Evolutionary conservation across 2,113 vertebrate species (phyloP).

Genomic region (Sturnus vulgaris): DNA sequence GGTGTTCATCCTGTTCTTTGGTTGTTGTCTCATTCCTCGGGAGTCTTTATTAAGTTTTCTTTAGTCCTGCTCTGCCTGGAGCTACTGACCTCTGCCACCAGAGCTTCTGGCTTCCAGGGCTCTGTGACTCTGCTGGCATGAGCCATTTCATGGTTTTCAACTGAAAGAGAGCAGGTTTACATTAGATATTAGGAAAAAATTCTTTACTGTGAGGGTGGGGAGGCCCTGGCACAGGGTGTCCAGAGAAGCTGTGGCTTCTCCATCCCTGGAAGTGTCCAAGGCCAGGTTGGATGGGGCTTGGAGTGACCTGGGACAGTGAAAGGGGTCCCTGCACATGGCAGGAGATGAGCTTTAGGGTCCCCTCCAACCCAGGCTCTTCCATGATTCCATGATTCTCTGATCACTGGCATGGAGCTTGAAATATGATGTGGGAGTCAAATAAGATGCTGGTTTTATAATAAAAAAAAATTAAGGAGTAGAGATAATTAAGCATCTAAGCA

Average conservation of each 20-base stretch:
- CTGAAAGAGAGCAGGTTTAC: not conserved
- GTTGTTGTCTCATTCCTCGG: not conserved
- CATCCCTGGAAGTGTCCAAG: not conserved
- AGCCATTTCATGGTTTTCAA: not conserved
- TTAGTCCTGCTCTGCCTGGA: not conserved
- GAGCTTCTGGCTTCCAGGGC: not conserved
- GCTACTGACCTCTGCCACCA: not conserved
- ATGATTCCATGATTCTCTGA: not conserved
- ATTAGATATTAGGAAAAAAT: not conserved
- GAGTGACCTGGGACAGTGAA: not conserved
- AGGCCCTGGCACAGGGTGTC: not conserved
- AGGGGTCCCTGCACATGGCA: not conserved
- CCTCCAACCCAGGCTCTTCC: not conserved
- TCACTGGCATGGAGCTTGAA: not conserved
- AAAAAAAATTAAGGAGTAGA: not conserved
- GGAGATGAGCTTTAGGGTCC: not conserved
- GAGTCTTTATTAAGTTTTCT: not conserved
- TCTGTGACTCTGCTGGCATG: not conserved
- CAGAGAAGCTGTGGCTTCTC: not conserved
- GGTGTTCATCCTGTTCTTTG: not conserved
- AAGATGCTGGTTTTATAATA: not conserved
- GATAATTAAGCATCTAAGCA: not conserved
- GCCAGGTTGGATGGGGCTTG: not conserved
- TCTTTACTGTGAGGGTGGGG: accelerated
- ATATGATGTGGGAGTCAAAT: not conserved